Percentiles rank a stretch among this genome's conserved stretches.
Evolutionary conservation across 2,888 invertebrate species (phyloP).

Genomic region (Lingula anatina): DNA sequence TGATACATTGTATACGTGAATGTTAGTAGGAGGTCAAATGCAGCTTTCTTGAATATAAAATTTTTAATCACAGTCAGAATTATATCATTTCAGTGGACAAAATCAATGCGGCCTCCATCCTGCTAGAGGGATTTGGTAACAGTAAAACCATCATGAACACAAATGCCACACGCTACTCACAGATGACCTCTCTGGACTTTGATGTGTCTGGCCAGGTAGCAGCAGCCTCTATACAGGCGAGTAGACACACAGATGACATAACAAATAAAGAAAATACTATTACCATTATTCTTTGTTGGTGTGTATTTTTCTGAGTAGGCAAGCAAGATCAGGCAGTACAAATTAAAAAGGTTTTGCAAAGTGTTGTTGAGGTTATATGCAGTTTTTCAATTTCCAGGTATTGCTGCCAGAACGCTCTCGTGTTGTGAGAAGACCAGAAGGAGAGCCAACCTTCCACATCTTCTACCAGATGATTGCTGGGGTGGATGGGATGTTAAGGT

Average conservation of each 20-base stretch:
- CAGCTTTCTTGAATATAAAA: too few species aligned
- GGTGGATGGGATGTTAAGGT: conserved; percentile 63
- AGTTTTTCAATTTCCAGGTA: conserved; percentile 52
- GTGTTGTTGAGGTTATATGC: background rate
- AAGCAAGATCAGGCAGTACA: background rate
- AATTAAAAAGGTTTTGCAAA: background rate
- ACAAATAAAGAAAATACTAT: too few species aligned
- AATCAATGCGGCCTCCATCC: conserved; percentile 73
- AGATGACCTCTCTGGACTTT: conserved; percentile 88
- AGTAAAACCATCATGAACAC: conserved; percentile 77
- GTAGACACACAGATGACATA: background rate
- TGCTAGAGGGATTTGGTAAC: conserved; percentile 87
- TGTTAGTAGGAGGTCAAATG: too few species aligned
- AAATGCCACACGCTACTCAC: conserved; percentile 85
- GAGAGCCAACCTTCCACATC: conserved; percentile 68
- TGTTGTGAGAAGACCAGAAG: conserved; percentile 66
- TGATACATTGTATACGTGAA: too few species aligned
- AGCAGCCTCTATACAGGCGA: conserved; percentile 81
- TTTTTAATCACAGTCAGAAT: too few species aligned
- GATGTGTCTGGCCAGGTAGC: conserved; percentile 88
- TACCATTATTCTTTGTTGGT: background rate
- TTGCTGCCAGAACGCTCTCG: conserved; percentile 75
- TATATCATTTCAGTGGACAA: conserved; percentile 72
- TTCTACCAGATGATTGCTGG: conserved; percentile 74
- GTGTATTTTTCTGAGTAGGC: background rate